Evolutionary conservation across 64 coral and sea anemone genomes (phyloP), one percentile per base, ranked within the genome.

Genomic region (Actinia equina): DNA sequence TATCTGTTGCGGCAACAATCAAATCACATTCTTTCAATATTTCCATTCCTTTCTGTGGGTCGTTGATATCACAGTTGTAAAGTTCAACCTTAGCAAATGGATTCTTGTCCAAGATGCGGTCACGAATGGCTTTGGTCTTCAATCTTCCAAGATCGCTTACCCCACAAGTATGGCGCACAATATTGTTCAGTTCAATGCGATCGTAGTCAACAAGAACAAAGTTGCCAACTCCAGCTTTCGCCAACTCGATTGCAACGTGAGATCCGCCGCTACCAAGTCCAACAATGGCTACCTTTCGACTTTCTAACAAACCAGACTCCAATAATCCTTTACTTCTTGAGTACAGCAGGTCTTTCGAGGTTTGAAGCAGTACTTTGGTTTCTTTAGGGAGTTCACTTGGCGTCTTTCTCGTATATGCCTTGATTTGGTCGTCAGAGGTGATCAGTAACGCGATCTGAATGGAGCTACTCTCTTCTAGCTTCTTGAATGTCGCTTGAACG

Each of bases 231-330:
- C 94, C 94, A 52, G 94, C 89, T 89, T 95, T 95, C 17, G 94
- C 94, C 30, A 95, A 86, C 77, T 95, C 94, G 43, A 95, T 86
- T 44, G 90, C 94, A 0, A 95, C 83, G 77, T 88, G 90, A 46
- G 94, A 95, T 17, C 94, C 94, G 12, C 94, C 94, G 42, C 94
- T 95, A 41, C 94, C 94, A 25, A 95, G 67, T 41, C 94, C 94
- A 52, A 95, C 83, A 3, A 95, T 84, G 6, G 89, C 94, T 37
- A 95, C 87, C 77, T 92, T 95, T 17, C 90, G 53, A 60, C 84
- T 77, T 60, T 95, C 90, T 5, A 95, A 83, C 10, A 95, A 42
- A 77, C 87, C 77, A 17, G 94, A 91, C 86, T 91, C 89, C 9
- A 74, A 14, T 41, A 74, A 74, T 74, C 69, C 69, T 82, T 93